Evolutionary conservation across 2,888 invertebrate species (phyloP), one percentile per base, ranked within the genome.

Genomic region (Dynastes tityus): DNA sequence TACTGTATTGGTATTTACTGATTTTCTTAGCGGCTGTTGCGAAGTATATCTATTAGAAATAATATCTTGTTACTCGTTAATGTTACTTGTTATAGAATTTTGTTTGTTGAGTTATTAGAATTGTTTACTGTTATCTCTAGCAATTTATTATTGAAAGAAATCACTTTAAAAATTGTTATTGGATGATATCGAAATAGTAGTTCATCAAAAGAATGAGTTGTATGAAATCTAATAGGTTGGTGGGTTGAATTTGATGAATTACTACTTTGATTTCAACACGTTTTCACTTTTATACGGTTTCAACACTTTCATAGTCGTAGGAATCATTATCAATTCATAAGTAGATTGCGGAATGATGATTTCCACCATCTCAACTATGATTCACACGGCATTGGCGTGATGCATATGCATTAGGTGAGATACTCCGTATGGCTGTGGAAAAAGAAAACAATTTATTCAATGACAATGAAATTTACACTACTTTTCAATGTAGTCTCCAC

Each of bases 1-100:
- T 53, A n/a, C 5, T 16, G 11, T 0, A 82, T 84, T 84, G 86
- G 86, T 87, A 86, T 85, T 85, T 83, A 87, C 86, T 87, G 83
- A 86, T 85, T 86, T 86, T 85, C 84, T 82, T 29, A 84, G 86
- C 87, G 88, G 88, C 88, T 88, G 88, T 88, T 88, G 88, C 87
- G 84, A 88, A 87, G 87, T 87, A 87, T 87, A 88, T 87, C 81
- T 76, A 86, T 84, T 37, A 37, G 2, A 6, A 37, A 37, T 3
- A 6, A 37, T 37, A 37, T 37, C 11, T 45, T 45, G 45, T 45
- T 45, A 45, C 45, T 45, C 45, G 45, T 61, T 27, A 61, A 61
- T 61, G 22, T 61, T 61, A 61, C 11, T 61, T 61, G 27, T 29
- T 61, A 16, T 22, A 27, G 22, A 29, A 3, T 22, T 61, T 27